Conservation (phyloP, 2,113 vertebrate genomes). For the Upupa epops region DNA sequence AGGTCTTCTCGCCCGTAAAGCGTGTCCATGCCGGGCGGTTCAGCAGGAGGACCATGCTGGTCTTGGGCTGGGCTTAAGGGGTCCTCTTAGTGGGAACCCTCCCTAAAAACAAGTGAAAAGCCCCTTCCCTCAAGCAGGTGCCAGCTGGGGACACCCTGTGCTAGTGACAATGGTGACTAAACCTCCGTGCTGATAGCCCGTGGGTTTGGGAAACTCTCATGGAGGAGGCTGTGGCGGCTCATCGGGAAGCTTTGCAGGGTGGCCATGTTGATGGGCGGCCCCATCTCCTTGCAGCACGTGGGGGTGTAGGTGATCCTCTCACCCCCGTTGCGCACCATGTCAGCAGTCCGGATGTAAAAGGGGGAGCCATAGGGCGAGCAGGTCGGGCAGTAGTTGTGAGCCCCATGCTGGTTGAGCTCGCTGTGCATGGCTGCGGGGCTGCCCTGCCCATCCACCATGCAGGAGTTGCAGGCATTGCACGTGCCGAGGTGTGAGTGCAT, state of each 20-base stretch:
- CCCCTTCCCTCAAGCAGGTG: background rate
- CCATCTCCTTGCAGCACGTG: conserved; percentile 85
- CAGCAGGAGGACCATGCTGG: background rate
- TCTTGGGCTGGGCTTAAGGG: background rate
- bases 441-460: conserved; percentile 77
- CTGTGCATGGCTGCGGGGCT: conserved; percentile 66
- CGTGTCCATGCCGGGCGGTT: background rate
- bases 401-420: conserved; percentile 72
- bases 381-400: conserved; percentile 79
- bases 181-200: conserved; percentile 94
- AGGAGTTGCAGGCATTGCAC: conserved; percentile 88
- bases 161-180: conserved; percentile 65
- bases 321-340: conserved; percentile 89
- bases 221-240: conserved; percentile 76
- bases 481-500: conserved; percentile 77
- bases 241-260: conserved; percentile 79
- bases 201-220: conserved; percentile 84
- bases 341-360: conserved; percentile 88
- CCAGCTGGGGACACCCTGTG: background rate
- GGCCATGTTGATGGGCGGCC: conserved; percentile 81
- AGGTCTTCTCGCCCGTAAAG: background rate
- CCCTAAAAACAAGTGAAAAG: background rate
- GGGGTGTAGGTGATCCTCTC: conserved; percentile 86
- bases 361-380: conserved; percentile 89
- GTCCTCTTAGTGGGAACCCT: background rate